A percentile compares a stretch with the other conserved stretches of the same genome.
phyloP scores from a whole-genome alignment of 2,888 invertebrate genomes.

The Drosophila paramelanica region DNA sequence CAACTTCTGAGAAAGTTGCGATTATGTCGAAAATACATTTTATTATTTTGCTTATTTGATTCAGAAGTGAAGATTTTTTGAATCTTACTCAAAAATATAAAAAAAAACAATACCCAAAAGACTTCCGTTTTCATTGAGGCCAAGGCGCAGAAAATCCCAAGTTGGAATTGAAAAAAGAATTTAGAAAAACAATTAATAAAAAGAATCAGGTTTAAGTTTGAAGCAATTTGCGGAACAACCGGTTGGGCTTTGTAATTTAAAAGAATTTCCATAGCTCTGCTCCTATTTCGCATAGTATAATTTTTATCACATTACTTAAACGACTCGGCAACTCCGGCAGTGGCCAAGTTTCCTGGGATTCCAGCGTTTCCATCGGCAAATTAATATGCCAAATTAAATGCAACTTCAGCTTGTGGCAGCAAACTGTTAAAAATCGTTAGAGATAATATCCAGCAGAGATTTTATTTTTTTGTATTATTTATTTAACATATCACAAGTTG shows the following conservation, averaged over 20 bases:
- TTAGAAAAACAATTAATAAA: not conserved
- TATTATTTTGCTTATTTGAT: not conserved
- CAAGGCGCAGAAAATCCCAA: conserved; percentile 17
- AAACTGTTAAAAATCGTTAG: conserved; percentile 59
- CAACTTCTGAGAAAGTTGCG: conserved; percentile 47
- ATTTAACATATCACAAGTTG: conserved; percentile 45
- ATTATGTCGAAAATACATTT: conserved; percentile 24
- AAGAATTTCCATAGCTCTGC: conserved; percentile 12
- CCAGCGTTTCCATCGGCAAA: conserved; percentile 42
- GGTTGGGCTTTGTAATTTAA: not conserved
- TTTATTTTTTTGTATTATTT: conserved; percentile 24
- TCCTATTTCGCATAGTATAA: conserved; percentile 30
- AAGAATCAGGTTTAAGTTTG: not conserved
- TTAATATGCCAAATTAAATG: conserved; percentile 67
- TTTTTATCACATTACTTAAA: conserved; percentile 37
- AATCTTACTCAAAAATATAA: not conserved
- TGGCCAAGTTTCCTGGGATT: conserved; percentile 1
- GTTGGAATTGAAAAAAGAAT: not conserved
- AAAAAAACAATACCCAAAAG: not conserved
- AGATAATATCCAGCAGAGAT: conserved; percentile 52
- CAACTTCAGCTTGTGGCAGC: conserved; percentile 49
- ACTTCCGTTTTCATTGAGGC: conserved; percentile 27
- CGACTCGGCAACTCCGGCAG: not conserved
- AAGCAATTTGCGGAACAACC: not conserved
- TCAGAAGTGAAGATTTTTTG: conserved; percentile 2